These are phyloP conservation scores for Crypturellus tataupa DNA, from an alignment of 2,797 vertebrate species.

Conservation along the genomic window DNA sequence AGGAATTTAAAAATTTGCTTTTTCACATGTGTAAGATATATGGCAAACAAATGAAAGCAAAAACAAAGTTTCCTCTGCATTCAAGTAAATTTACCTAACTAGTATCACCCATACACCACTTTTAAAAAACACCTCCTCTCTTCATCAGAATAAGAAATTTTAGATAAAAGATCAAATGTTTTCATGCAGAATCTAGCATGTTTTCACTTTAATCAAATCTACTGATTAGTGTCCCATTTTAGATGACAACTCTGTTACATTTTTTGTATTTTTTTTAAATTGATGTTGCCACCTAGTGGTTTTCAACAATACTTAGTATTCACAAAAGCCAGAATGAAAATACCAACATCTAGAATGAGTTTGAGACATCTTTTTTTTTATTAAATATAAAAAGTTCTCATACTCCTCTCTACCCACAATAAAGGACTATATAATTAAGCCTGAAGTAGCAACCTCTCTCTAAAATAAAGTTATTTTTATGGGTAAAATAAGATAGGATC, in stretches of 20 bases:
- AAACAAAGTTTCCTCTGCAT: background rate
- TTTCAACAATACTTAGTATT: constrained; percentile 6
- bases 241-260: background rate
- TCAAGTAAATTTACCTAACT: background rate
- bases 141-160: background rate
- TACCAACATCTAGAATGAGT: background rate
- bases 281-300: constrained; percentile 66
- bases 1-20: background rate
- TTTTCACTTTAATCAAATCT: constrained; percentile 6
- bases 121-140: background rate
- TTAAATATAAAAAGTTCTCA: background rate
- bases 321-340: background rate
- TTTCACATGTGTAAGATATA: background rate
- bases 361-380: background rate
- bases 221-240: background rate
- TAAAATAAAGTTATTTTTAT: background rate
- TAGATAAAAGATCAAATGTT: background rate
- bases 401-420: background rate
- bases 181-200: background rate
- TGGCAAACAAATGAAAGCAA: background rate
- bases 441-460: background rate
- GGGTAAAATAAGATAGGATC: background rate
- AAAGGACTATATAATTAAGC: background rate
- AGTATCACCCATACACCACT: background rate
- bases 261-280: constrained; percentile 31